Conservation (phyloP, 2,888 invertebrate genomes). For the Seira musarum region DNA sequence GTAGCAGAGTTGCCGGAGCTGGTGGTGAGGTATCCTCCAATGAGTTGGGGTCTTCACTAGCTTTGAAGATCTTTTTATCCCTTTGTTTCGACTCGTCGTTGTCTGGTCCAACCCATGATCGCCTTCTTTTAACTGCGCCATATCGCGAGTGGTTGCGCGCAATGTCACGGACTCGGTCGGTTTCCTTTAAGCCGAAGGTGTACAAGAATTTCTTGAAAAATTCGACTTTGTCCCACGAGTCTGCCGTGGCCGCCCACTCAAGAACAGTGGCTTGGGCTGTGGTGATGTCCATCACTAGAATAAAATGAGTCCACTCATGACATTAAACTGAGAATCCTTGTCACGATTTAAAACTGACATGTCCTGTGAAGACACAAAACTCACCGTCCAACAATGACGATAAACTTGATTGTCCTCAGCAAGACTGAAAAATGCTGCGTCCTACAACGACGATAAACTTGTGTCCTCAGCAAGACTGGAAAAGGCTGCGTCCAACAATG, state of each 20-base stretch:
- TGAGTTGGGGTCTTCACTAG: neutral
- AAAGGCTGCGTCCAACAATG: too few species aligned
- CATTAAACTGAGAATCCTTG: too few species aligned
- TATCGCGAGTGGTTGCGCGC: neutral
- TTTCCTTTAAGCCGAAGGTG: neutral
- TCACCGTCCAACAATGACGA: too few species aligned
- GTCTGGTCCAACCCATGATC: neutral
- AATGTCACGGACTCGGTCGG: neutral
- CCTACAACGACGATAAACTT: too few species aligned
- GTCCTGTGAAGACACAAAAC: too few species aligned
- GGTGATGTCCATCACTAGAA: too few species aligned
- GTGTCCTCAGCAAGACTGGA: too few species aligned
- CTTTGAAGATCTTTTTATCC: neutral
- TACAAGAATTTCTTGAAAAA: neutral
- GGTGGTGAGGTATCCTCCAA: neutral
- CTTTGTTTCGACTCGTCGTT: neutral
- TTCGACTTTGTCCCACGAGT: slow-evolving; percentile 5
- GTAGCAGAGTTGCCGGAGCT: neutral
- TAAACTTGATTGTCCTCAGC: too few species aligned
- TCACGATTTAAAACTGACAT: too few species aligned
- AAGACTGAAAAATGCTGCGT: too few species aligned
- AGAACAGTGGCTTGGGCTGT: neutral
- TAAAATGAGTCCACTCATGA: too few species aligned
- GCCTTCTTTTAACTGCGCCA: neutral
- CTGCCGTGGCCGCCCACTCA: neutral